A percentile compares a stretch with the other conserved stretches of the same genome.
Evolutionary conservation across 2,113 vertebrate species (phyloP).

Genomic region (Sigmodon hispidus): DNA sequence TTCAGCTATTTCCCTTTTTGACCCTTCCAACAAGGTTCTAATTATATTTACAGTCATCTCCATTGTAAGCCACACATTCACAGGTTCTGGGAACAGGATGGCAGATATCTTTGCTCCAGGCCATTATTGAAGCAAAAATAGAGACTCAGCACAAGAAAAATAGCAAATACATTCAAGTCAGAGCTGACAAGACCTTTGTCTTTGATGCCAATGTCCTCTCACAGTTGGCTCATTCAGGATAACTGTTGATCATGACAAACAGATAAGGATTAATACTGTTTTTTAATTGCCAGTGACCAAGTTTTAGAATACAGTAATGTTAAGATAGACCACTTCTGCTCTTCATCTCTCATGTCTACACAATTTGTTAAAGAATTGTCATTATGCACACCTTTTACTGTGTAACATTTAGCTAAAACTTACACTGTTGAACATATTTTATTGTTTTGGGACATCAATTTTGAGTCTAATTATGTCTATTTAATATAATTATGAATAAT

Average conservation of each 20-base stretch:
- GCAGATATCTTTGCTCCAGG: not conserved
- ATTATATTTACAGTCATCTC: not conserved
- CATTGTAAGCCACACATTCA: not conserved
- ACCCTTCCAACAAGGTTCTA: not conserved
- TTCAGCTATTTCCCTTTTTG: not conserved
- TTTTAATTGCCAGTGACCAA: not conserved
- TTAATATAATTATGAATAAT: no score
- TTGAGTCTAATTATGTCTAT: slow-evolving; percentile 49
- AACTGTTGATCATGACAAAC: not conserved
- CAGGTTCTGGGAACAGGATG: not conserved
- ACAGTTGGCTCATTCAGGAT: not conserved
- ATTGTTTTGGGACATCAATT: not conserved
- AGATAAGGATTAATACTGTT: not conserved
- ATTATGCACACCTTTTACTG: not conserved
- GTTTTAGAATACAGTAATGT: not conserved
- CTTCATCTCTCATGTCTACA: not conserved
- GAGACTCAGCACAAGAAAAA: not conserved
- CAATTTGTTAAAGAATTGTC: not conserved
- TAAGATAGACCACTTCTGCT: slow-evolving; percentile 10
- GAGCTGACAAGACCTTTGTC: not conserved
- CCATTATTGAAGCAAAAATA: not conserved
- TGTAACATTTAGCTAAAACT: not conserved
- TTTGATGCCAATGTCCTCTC: not conserved
- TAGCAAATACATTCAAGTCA: not conserved
- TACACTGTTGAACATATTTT: not conserved